These are phyloP conservation scores for Pedetes capensis DNA, from an alignment of 2,113 vertebrate genomes.

Conservation along the genomic window DNA sequence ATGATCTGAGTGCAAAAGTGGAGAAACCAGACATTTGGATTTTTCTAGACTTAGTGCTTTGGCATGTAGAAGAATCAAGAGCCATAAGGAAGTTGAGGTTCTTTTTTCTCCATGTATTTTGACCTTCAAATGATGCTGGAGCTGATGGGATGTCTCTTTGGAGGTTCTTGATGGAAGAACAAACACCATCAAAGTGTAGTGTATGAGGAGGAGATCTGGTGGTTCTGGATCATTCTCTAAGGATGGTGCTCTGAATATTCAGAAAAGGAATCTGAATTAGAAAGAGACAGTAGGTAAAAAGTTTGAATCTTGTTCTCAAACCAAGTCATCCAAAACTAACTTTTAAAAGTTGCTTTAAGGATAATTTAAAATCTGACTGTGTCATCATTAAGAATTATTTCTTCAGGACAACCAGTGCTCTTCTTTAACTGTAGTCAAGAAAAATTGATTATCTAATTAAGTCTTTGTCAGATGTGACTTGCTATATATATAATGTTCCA, in stretches of 20 bases:
- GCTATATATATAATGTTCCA: conserved; percentile 15
- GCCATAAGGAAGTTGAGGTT: too few species aligned
- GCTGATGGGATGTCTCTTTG: background rate
- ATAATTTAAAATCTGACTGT: background rate
- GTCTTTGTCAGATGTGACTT: conserved; percentile 38
- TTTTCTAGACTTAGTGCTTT: background rate
- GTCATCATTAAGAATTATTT: background rate
- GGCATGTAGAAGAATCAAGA: background rate
- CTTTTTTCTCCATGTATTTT: background rate
- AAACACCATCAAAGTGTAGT: background rate
- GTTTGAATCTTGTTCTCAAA: background rate
- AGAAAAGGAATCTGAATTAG: background rate
- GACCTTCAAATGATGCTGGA: background rate
- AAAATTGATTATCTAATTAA: conserved; percentile 56
- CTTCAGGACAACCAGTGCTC: background rate
- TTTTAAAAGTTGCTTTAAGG: background rate
- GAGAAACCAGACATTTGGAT: background rate
- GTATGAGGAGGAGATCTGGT: accelerated
- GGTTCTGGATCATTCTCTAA: background rate
- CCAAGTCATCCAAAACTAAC: background rate
- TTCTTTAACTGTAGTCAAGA: conserved; percentile 5
- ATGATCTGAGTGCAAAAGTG: background rate
- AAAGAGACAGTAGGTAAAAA: background rate
- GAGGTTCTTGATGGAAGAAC: background rate
- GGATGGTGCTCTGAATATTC: background rate